Evolutionary conservation across 2,113 vertebrate species (phyloP), one percentile per base, ranked within the genome.

Genomic region (Phalacrocorax brasilianus): DNA sequence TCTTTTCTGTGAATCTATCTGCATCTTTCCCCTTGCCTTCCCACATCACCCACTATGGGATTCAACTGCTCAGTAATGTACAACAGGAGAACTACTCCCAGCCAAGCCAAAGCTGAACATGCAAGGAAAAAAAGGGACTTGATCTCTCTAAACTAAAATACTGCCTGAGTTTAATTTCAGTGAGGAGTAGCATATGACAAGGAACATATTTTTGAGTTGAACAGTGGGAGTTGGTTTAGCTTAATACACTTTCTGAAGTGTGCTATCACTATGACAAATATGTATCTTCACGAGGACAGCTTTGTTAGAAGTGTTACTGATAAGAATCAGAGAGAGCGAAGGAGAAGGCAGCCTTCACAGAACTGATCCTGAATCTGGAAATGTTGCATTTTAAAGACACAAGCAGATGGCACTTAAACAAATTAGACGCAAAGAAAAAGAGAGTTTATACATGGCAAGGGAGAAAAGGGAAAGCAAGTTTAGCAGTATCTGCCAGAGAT

Each of bases 181-280:
- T 56, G 23, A 82, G 70, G 44, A 93, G 42, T 19, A 79, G 70
- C 80, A 92, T 42, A 81, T 89, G 96, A 96, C 94, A 95, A 85
- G 84, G 32, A 96, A 90, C 94, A 92, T 92, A 96, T 93, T 96
- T 97, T 61, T 89, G 21, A 91, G 61, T 8, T 82, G 89, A 94
- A 93, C 84, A 83, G 94, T 82, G 71, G 87, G 93, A 95, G 91
- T 73, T 96, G 73, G 45, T 92, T 95, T 78, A 92, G 74, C 59
- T 95, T 87, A 91, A 85, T 94, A 58, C 56, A 47, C 84, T 92
- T 92, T 84, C 86, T 65, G 66, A 96, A 97, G 92, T 66, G 73
- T 91, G 80, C 81, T 97, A 89, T 89, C 92, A 40, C 92, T 73
- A 42, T 94, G 91, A 97, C 66, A 95, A 94, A 94, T 81, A 93